Conservation (phyloP, 2,113 vertebrate genomes). For the Neoarius graeffei region DNA sequence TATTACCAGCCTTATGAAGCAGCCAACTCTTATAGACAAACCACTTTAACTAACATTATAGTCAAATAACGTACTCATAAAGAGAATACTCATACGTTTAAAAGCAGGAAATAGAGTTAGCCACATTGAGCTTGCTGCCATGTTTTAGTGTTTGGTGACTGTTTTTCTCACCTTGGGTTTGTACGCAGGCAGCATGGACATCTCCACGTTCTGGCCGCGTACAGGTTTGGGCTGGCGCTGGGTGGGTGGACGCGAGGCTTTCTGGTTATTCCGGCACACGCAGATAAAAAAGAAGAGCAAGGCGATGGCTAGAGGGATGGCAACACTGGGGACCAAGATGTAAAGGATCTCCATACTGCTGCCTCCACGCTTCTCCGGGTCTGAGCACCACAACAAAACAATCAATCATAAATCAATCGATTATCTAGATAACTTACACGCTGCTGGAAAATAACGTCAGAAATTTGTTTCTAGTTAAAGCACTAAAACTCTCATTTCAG, state of each 20-base stretch:
- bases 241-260: conserved; percentile 80
- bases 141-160: background rate
- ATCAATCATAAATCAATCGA: background rate
- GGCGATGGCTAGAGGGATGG: conserved; percentile 91
- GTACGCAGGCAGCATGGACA: conserved; percentile 95
- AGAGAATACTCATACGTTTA: background rate
- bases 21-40: background rate
- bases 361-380: conserved; percentile 75
- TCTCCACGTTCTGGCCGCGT: conserved; percentile 94
- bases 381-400: conserved; percentile 62
- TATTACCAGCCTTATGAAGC: background rate
- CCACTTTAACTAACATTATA: background rate
- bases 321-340: conserved; percentile 94
- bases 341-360: conserved; percentile 95
- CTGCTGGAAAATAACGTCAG: background rate
- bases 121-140: background rate
- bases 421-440: background rate
- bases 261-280: conserved; percentile 95
- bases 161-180: conserved; percentile 86
- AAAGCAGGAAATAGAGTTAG: background rate
- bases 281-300: conserved; percentile 97
- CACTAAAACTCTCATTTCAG: background rate
- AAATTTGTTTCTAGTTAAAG: background rate
- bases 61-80: background rate
- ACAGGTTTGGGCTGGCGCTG: conserved; percentile 90